phyloP scores from a whole-genome alignment of 1,140 invertebrate species.

The Acyrthosiphon pisum region DNA sequence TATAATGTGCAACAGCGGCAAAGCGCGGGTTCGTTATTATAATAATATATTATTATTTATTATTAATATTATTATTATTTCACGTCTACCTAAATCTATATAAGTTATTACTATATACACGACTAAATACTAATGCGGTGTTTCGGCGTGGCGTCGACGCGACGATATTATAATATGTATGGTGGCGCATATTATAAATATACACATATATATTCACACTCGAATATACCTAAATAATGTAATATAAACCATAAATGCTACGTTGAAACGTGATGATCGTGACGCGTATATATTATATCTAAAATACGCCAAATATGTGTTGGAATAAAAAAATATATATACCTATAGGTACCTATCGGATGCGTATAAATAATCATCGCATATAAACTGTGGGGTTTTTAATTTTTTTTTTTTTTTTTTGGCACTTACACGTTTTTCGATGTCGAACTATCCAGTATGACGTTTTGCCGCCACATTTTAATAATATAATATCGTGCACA shows the following conservation, averaged over 20 bases:
- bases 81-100: not conserved
- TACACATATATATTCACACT: not conserved
- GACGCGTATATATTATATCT: not conserved
- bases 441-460: not conserved
- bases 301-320: not conserved
- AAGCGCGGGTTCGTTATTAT: not conserved
- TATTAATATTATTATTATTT: not conserved
- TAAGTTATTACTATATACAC: not conserved
- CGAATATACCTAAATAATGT: not conserved
- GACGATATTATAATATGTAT: not conserved
- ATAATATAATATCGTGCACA: not conserved
- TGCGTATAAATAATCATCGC: not conserved
- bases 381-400: not conserved
- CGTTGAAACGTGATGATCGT: not conserved
- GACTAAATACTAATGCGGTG: not conserved
- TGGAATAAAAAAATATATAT: not conserved
- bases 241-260: not conserved
- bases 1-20: not conserved
- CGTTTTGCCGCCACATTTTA: not conserved
- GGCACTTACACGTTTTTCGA: not conserved
- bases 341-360: not conserved
- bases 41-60: too few species aligned
- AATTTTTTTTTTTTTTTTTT: not conserved
- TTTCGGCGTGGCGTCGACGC: not conserved
- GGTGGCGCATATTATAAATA: not conserved